A percentile compares a stretch with the other conserved stretches of the same genome.
These are phyloP conservation scores for Drosophila tani DNA, from an alignment of 1,140 invertebrate genomes.

Conservation along the genomic window DNA sequence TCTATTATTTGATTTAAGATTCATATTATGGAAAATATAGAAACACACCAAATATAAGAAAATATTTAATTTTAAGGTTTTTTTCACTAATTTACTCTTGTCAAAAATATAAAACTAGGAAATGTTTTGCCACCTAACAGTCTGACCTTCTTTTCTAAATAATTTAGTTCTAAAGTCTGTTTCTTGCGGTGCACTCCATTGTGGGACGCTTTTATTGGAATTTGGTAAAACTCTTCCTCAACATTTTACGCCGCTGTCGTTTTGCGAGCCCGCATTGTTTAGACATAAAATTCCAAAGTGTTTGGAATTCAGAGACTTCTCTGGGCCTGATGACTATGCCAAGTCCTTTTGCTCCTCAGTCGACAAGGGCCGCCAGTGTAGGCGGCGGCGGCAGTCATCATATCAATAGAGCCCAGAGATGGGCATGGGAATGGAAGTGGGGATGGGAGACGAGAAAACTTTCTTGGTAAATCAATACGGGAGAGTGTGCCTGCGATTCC, in stretches of 20 bases:
- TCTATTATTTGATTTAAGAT: background rate
- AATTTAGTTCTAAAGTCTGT: too few species aligned
- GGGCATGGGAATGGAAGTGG: background rate
- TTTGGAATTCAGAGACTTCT: constrained; percentile 71
- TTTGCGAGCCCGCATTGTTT: constrained; percentile 73
- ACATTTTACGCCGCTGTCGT: constrained; percentile 72
- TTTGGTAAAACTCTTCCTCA: constrained; percentile 71
- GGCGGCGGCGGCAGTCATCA: constrained; percentile 22
- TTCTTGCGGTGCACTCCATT: background rate
- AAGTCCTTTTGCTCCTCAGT: background rate
- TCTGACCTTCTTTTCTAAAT: too few species aligned
- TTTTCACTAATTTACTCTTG: too few species aligned
- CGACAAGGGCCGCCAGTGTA: background rate
- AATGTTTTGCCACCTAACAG: too few species aligned
- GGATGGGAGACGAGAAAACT: constrained; percentile 12
- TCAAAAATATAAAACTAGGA: too few species aligned
- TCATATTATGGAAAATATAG: too few species aligned
- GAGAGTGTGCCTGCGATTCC: constrained; percentile 31
- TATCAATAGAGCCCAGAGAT: constrained; percentile 29
- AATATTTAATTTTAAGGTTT: background rate
- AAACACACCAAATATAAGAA: background rate
- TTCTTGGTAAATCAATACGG: constrained; percentile 67
- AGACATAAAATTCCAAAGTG: constrained; percentile 77
- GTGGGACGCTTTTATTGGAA: constrained; percentile 53
- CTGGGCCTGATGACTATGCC: constrained; percentile 29